Conservation (phyloP, 2,888 invertebrate species). For the Ennomos fuscantarius region DNA sequence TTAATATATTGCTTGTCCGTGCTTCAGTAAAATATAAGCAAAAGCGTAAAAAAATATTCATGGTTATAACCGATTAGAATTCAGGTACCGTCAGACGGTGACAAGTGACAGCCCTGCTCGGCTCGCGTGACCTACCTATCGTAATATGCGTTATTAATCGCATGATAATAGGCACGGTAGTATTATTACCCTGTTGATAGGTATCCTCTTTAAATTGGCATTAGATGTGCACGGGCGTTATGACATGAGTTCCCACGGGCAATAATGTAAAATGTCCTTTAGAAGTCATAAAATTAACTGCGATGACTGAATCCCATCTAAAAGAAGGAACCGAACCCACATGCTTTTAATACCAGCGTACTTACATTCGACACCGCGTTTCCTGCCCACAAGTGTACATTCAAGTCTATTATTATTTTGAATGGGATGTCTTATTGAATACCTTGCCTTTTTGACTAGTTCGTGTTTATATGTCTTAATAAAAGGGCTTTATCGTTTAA, state of each 20-base stretch:
- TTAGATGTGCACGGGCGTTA: neutral
- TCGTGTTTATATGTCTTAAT: constrained; percentile 11
- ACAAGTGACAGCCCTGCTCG: no score
- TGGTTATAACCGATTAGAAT: no score
- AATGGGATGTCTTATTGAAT: constrained; percentile 14
- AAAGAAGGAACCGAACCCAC: neutral
- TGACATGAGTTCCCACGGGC: constrained; percentile 7
- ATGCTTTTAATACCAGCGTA: neutral
- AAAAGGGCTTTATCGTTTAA: constrained; percentile 5
- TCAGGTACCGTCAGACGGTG: no score
- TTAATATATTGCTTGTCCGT: no score
- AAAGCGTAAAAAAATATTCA: no score
- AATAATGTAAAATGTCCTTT: neutral
- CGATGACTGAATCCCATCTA: neutral
- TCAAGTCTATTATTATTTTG: constrained; percentile 7
- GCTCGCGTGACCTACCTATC: no score
- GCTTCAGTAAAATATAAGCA: no score
- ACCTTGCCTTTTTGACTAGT: constrained; percentile 16
- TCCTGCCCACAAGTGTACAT: constrained; percentile 17
- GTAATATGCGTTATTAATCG: constrained; percentile 1
- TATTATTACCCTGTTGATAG: neutral
- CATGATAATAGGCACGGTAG: neutral
- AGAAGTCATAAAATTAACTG: no score
- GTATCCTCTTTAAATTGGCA: constrained; percentile 9
- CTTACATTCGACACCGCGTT: constrained; percentile 13